Conservation (phyloP, 2,797 vertebrate genomes). For the Sebastes hubbsi region DNA sequence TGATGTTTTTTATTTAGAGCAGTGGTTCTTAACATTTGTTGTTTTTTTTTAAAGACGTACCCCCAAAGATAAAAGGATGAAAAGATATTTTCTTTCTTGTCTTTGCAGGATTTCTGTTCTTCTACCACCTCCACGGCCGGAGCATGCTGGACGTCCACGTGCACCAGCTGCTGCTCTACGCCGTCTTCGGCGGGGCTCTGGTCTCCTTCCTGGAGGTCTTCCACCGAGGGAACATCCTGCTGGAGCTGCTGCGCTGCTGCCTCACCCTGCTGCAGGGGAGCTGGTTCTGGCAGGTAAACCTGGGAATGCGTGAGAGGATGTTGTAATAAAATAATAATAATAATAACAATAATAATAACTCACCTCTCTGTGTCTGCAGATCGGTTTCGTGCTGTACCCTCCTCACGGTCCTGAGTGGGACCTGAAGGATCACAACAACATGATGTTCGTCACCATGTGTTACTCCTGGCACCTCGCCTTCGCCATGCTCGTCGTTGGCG, state of each 20-base stretch:
- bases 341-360: neutral
- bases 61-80: too few species aligned
- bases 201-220: slow-evolving; percentile 90
- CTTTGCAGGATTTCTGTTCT: slow-evolving; percentile 89
- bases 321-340: too few species aligned
- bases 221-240: slow-evolving; percentile 85
- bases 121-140: slow-evolving; percentile 93
- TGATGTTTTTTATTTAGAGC: neutral
- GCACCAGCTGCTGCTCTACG: slow-evolving; percentile 89
- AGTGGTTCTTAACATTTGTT: too few species aligned
- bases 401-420: slow-evolving; percentile 90
- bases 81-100: too few species aligned
- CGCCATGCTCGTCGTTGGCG: slow-evolving; percentile 82
- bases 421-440: slow-evolving; percentile 85
- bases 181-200: slow-evolving; percentile 83
- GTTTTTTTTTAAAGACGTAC: too few species aligned
- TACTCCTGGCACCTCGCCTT: slow-evolving; percentile 95
- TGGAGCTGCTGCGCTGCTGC: slow-evolving; percentile 90
- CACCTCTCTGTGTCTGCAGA: slow-evolving; percentile 77
- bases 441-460: slow-evolving; percentile 94
- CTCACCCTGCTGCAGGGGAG: slow-evolving; percentile 91
- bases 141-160: slow-evolving; percentile 89
- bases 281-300: slow-evolving; percentile 96
- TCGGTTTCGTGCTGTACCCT: slow-evolving; percentile 93
- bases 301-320: too few species aligned